These are phyloP conservation scores for Podabrus alpinus DNA, from an alignment of 2,888 invertebrate species.

Conservation along the genomic window DNA sequence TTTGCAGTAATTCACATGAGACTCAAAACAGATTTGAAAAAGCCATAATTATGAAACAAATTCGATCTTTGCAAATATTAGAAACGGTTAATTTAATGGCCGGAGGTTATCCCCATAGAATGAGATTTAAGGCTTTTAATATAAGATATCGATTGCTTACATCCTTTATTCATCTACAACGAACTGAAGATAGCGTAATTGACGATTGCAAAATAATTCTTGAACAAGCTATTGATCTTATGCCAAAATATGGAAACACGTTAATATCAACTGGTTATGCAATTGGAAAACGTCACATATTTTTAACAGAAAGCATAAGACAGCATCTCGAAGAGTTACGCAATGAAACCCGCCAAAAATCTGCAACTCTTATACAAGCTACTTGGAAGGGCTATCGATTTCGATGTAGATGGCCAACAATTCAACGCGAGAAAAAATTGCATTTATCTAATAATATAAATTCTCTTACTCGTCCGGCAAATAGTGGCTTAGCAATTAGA, in stretches of 20 bases:
- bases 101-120: constrained; percentile 90
- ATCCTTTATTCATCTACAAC: constrained; percentile 70
- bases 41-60: constrained; percentile 82
- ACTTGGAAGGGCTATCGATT: constrained; percentile 83
- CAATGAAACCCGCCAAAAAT: constrained; percentile 74
- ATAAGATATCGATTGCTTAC: constrained; percentile 83
- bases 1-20: constrained; percentile 85
- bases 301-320: constrained; percentile 90
- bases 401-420: constrained; percentile 67
- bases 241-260: constrained; percentile 59
- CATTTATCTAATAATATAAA: constrained; percentile 36
- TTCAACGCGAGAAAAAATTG: constrained; percentile 52
- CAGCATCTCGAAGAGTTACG: constrained; percentile 87
- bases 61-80: constrained; percentile 82
- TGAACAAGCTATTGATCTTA: constrained; percentile 68
- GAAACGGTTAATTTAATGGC: constrained; percentile 96
- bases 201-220: constrained; percentile 79
- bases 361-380: constrained; percentile 83
- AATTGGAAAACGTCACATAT: constrained; percentile 89
- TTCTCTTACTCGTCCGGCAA: constrained; percentile 43
- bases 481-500: constrained; percentile 60
- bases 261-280: constrained; percentile 83
- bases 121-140: constrained; percentile 92
- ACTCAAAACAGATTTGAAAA: constrained; percentile 84
- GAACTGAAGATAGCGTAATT: constrained; percentile 73